Evolutionary conservation across 2,797 vertebrate species (phyloP), one percentile per base, ranked within the genome.

Genomic region (Distichodus sexfasciatus): DNA sequence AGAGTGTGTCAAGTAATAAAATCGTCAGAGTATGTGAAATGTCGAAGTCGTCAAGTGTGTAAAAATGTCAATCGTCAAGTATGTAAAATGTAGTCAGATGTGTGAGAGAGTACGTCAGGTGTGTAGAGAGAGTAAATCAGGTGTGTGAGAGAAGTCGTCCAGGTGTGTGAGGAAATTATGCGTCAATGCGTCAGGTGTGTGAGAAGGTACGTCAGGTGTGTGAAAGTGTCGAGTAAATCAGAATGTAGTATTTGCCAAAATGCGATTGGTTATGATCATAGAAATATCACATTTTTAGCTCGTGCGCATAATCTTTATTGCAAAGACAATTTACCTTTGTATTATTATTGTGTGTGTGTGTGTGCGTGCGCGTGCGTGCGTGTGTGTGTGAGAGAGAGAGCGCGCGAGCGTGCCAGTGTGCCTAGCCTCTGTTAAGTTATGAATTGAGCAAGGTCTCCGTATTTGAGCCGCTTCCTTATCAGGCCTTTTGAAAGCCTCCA

Each of bases 381-480:
- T 69, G 77, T 62, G 66, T 12, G 67, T 3, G 53, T 6, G 17
- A 57, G 72, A 24, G 54, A 40, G 51, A 33, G 50, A 43, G 70
- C 15, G 74, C 19, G 77, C 48, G 70, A 35, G 66, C 10, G 66
- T 1, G 29, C 1, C 2, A 55, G 48, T 10, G 47, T 75, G 74
- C 83, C 70, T 76, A 78, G 84, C 83, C 78, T 79, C 69, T 83
- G 83, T 85, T 82, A 82, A 80, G 61, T 11, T 79, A 15, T 69
- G 77, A 74, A 76, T 68, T 36, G 76, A 64, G 79, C 53, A 36
- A 61, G 71, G 33, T 77, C 87, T 86, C 81, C 73, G 82, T 86
- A 85, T 89, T 88, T 84, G 84, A 84, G 79, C 87, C 83, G 85
- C 84, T 82, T 90, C 83, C 84, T 88, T 89, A 87, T 89, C 87